These are phyloP conservation scores for Bombycilla garrulus DNA, from an alignment of 2,113 vertebrate genomes.

Conservation along the genomic window DNA sequence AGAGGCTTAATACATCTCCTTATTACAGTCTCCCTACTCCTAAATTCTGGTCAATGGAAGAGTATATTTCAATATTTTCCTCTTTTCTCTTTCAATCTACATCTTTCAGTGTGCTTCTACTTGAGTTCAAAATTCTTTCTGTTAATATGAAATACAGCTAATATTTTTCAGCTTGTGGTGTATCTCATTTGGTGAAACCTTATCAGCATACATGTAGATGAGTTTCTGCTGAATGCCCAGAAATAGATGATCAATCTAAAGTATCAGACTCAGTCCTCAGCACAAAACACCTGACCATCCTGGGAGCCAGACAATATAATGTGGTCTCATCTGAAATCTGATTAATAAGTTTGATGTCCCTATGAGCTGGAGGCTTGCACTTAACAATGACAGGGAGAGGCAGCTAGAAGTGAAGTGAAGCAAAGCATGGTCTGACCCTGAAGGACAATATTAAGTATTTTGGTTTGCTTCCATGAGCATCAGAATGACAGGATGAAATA, in stretches of 20 bases:
- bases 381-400: neutral
- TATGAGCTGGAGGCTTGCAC: neutral
- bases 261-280: neutral
- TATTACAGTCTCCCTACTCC: neutral
- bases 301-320: neutral
- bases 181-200: neutral
- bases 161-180: neutral
- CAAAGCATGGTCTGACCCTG: neutral
- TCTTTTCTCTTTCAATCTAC: neutral
- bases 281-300: neutral
- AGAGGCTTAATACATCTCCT: neutral
- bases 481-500: slow-evolving; percentile 51
- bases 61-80: neutral
- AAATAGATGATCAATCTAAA: neutral
- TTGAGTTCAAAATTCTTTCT: neutral
- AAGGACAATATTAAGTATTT: slow-evolving; percentile 34
- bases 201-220: neutral
- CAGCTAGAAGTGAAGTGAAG: slow-evolving; percentile 26
- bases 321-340: neutral
- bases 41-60: neutral
- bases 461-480: slow-evolving; percentile 47
- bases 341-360: neutral
- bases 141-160: neutral
- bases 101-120: neutral
- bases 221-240: neutral